Evolutionary conservation across 2,888 invertebrate genomes (phyloP), one percentile per base, ranked within the genome.

Genomic region (Odontocolon sp.): DNA sequence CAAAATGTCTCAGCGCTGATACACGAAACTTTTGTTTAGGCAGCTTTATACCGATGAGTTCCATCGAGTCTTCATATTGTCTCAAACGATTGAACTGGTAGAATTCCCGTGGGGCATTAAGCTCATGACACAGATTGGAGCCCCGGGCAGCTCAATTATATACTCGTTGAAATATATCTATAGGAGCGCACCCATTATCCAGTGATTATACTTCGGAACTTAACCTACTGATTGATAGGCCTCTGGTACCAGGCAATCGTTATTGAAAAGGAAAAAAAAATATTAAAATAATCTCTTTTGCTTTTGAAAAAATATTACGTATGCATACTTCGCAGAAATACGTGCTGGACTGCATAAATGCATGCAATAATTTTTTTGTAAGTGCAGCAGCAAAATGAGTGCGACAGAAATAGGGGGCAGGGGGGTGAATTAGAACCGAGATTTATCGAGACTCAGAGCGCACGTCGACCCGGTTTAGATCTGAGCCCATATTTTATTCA

Each of bases 401-500:
- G 21, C 6, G 33, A 14, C 56, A 56, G 47, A 23, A 28, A n/a
- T n/a, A n/a, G n/a, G n/a, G n/a, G n/a, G n/a, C n/a, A n/a, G n/a
- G n/a, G n/a, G n/a, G n/a, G n/a, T 23, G 68, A 40, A 42, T 59
- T 56, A 57, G 26, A 18, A 26, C 54, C 31, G 56, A 72, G 71
- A 78, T 78, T 78, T 75, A 78, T 78, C 68, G 76, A 72, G 47
- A 72, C 57, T 50, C 59, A 21, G 31, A 23, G 26, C 11, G 16
- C 69, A 63, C 56, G 59, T 71, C 72, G 78, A 76, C 78, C 72
- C 71, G 75, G 64, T 78, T 78, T 72, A 71, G 45, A 72, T 75
- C 72, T 42, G 63, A 54, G 54, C 40, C 52, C 50, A 79, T 79
- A 78, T 78, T 76, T 78, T 72, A 78, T 78, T 78, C 78, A 78